phyloP scores from a whole-genome alignment of 2,113 vertebrate genomes.

The Ctenomys sociabilis region DNA sequence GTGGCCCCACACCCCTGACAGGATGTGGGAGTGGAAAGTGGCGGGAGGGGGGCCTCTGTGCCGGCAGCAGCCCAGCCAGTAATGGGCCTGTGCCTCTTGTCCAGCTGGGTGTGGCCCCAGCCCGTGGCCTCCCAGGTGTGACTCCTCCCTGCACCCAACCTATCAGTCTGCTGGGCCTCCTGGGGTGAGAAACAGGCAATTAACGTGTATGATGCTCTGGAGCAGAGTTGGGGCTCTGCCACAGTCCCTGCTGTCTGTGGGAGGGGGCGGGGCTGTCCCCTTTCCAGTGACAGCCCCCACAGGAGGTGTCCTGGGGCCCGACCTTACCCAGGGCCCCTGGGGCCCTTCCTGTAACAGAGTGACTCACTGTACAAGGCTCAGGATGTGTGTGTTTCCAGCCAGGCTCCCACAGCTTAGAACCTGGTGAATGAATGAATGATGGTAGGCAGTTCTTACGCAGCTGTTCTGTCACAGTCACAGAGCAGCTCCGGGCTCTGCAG shows the following conservation, averaged over 20 bases:
- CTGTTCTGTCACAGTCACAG: not conserved
- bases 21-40: not conserved
- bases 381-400: not conserved
- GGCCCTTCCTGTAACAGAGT: not conserved
- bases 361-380: not conserved
- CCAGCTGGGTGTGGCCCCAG: not conserved
- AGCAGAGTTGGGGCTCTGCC: not conserved
- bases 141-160: not conserved
- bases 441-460: not conserved
- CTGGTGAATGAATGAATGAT: not conserved
- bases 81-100: not conserved
- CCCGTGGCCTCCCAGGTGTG: not conserved
- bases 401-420: not conserved
- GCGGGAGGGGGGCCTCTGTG: not conserved
- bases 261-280: not conserved
- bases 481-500: not conserved
- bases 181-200: not conserved
- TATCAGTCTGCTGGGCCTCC: accelerated
- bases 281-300: not conserved
- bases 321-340: not conserved
- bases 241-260: not conserved
- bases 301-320: not conserved
- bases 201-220: not conserved
- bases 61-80: not conserved
- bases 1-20: not conserved